phyloP scores from a whole-genome alignment of 2,888 invertebrate species.

The Tiliacea aurago region DNA sequence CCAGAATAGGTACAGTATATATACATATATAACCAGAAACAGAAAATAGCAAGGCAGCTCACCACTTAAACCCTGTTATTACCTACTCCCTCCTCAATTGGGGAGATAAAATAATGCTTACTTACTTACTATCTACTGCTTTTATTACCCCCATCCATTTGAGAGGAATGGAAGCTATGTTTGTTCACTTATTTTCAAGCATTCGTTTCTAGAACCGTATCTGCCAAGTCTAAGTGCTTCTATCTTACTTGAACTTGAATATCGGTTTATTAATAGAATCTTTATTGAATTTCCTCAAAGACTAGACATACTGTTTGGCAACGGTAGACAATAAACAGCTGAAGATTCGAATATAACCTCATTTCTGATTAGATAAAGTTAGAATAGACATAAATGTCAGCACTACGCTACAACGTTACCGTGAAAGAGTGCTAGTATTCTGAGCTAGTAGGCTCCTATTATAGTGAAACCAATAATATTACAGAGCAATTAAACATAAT shows the following conservation, averaged over 20 bases:
- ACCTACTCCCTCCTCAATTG: slow-evolving; percentile 23
- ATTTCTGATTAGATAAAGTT: background rate
- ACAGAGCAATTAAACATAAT: too few relatives aligned
- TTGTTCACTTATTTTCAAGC: slow-evolving; percentile 40
- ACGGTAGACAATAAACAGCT: background rate
- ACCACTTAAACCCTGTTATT: slow-evolving; percentile 29
- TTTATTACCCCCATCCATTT: slow-evolving; percentile 55
- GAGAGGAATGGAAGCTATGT: slow-evolving; percentile 34
- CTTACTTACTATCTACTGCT: slow-evolving; percentile 24
- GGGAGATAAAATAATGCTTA: slow-evolving; percentile 50
- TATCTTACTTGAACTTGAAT: slow-evolving; percentile 13
- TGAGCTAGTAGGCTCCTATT: too few relatives aligned
- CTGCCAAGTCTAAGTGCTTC: slow-evolving; percentile 37
- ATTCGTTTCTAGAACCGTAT: slow-evolving; percentile 12
- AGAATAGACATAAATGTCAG: background rate
- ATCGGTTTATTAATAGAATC: slow-evolving; percentile 14
- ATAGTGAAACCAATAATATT: too few relatives aligned
- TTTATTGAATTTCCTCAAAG: slow-evolving; percentile 20
- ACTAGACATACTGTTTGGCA: slow-evolving; percentile 2
- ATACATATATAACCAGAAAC: too few relatives aligned
- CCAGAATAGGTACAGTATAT: too few relatives aligned
- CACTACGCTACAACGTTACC: background rate
- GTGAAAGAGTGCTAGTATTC: background rate
- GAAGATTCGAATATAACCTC: background rate
- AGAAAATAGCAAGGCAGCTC: background rate